Conservation (phyloP, 2,113 vertebrate genomes). For the Callocephalon fimbriatum region DNA sequence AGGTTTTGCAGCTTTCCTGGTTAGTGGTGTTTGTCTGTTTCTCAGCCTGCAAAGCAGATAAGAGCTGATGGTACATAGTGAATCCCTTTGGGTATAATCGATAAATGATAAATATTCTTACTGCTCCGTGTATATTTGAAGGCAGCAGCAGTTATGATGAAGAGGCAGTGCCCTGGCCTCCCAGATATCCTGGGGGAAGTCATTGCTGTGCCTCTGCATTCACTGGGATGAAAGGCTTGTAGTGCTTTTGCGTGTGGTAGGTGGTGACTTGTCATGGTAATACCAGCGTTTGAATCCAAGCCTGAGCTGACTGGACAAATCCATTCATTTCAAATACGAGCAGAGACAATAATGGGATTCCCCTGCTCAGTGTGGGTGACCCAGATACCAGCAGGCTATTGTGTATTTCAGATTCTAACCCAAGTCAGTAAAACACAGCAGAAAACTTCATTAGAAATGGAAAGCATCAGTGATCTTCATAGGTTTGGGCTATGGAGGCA, state of each 20-base stretch:
- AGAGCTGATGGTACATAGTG: accelerated
- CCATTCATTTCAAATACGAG: neutral
- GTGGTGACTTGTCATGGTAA: accelerated
- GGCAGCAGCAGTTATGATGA: neutral
- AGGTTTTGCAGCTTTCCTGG: neutral
- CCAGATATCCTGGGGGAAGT: neutral
- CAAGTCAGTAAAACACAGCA: neutral
- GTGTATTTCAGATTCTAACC: neutral
- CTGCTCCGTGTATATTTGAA: neutral
- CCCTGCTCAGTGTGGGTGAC: neutral
- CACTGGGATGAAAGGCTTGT: neutral
- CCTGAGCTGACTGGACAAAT: constrained; percentile 16
- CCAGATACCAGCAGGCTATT: constrained; percentile 12
- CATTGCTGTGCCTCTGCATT: neutral
- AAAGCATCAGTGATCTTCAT: neutral
- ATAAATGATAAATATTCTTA: neutral
- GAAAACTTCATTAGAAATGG: neutral
- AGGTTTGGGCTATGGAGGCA: neutral
- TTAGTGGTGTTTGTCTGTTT: neutral
- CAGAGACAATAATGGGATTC: constrained; percentile 37
- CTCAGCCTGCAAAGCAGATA: neutral
- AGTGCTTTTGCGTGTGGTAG: accelerated
- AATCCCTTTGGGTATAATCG: neutral
- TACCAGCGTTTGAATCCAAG: neutral
- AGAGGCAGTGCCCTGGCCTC: neutral